Evolutionary conservation across 2,113 vertebrate genomes (phyloP).

Genomic region (Enhydra lutris): DNA sequence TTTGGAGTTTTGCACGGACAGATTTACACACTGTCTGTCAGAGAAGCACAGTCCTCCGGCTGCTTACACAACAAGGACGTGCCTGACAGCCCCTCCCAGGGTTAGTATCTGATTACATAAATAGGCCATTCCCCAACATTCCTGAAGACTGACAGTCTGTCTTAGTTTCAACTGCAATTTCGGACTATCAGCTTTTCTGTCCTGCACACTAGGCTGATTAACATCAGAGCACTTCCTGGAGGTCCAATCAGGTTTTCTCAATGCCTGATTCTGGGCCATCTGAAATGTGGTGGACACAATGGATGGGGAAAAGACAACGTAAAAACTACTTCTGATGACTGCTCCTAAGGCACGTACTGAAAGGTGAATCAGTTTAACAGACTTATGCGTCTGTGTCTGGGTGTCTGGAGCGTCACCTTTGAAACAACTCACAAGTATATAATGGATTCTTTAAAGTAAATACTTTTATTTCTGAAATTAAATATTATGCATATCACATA

Average conservation of each 20-base stretch:
- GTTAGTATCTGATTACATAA: slow-evolving; percentile 87
- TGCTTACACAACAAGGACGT: slow-evolving; percentile 87
- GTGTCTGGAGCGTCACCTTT: neutral
- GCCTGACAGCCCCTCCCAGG: slow-evolving; percentile 87
- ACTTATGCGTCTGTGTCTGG: rapidly evolving
- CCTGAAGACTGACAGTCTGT: slow-evolving; percentile 86
- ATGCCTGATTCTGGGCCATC: neutral
- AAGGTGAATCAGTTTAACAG: neutral
- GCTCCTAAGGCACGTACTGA: neutral
- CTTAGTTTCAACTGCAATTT: slow-evolving; percentile 85
- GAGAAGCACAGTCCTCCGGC: slow-evolving; percentile 88
- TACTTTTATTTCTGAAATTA: neutral
- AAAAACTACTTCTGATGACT: neutral
- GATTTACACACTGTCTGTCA: slow-evolving; percentile 90
- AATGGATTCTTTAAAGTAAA: neutral
- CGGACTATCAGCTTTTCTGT: slow-evolving; percentile 83
- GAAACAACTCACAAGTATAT: slow-evolving; percentile 35
- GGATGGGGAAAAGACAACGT: neutral
- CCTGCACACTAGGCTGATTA: slow-evolving; percentile 82
- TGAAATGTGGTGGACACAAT: slow-evolving; percentile 44
- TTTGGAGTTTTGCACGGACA: slow-evolving; percentile 89
- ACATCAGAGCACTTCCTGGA: slow-evolving; percentile 83
- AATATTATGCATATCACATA: neutral
- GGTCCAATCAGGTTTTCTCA: slow-evolving; percentile 76
- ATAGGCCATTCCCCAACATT: slow-evolving; percentile 85